Base-by-base conservation (phyloP, 1,140 invertebrate genomes). In the Calephelis virginiensis region DNA sequence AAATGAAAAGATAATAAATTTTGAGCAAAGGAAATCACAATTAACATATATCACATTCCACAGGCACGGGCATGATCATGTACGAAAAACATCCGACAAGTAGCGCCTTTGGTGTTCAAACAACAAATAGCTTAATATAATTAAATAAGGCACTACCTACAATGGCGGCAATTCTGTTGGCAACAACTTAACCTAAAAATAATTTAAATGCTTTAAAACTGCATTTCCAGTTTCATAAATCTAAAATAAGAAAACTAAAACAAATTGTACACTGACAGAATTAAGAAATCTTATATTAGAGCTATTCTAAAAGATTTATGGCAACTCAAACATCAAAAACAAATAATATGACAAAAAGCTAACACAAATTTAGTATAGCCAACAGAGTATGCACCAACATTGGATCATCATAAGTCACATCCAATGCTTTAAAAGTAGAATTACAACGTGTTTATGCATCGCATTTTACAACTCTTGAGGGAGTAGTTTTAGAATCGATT, bases 1-100 rank as follows among this genome's bases (percentile, higher is more conserved):
- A 80, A 72, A 81, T 79, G 73, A 63, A 67, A 78, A 82, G 82
- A 49, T 45, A 40, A 78, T 73, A 70, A 88, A 84, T 85, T 85
- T 89, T 89, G 86, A 89, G 85, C 86, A 87, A 88, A 83, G 74
- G 68, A 80, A 84, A 83, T 80, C 66, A 76, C 71, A 77, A 77
- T 77, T 70, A 82, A 82, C 74, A 78, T 85, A 84, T 85, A 90
- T 88, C 85, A 87, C 84, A 86, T 82, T 78, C 78, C 80, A 81
- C 77, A 79, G 71, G 81, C 66, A 70, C 60, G 75, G 76, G 79
- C 71, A 69, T 69, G 61, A 72, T 71, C 73, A 68, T 59, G n/a
- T 70, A 72, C 66, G 70, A 53, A 66, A 48, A 61, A 63, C 43
- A 69, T 70, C 47, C 50, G 64, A 75, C 49, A 61, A 71, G 62